Conservation (phyloP, 1,140 invertebrate species). For the Rhopalosiphum padi region DNA sequence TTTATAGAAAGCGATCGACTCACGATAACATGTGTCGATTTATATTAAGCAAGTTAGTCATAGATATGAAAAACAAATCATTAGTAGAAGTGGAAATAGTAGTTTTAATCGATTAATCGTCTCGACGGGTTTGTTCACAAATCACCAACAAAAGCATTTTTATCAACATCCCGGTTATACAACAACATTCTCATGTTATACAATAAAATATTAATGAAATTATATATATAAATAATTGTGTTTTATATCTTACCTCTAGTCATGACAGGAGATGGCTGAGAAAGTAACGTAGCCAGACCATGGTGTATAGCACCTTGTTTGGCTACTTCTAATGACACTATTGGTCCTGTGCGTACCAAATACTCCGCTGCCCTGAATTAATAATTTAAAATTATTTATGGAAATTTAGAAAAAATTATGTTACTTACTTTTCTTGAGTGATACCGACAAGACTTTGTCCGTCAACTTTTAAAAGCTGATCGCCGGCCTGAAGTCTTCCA, state of each 20-base stretch:
- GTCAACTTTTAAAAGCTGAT: slow-evolving; percentile 97
- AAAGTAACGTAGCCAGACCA: slow-evolving; percentile 90
- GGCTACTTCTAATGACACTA: slow-evolving; percentile 93
- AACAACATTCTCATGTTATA: neutral
- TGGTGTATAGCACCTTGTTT: slow-evolving; percentile 98
- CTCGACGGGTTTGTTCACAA: neutral
- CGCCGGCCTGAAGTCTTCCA: slow-evolving; percentile 92
- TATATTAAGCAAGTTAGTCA: slow-evolving; percentile 29
- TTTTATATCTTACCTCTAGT: slow-evolving; percentile 71
- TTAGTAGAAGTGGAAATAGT: neutral
- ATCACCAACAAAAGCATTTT: slow-evolving; percentile 42
- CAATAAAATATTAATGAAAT: neutral
- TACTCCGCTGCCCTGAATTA: slow-evolving; percentile 87
- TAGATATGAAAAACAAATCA: neutral
- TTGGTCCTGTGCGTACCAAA: slow-evolving; percentile 89
- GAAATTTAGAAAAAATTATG: neutral
- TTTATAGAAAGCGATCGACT: slow-evolving; percentile 5
- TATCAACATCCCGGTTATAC: slow-evolving; percentile 34
- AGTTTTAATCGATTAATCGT: neutral
- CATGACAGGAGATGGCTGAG: slow-evolving; percentile 87
- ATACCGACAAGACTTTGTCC: slow-evolving; percentile 96
- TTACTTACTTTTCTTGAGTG: slow-evolving; percentile 87
- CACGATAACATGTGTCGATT: neutral
- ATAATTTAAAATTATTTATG: slow-evolving; percentile 43
- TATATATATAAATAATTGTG: neutral